These are phyloP conservation scores for Bruchidius siliquastri DNA, from an alignment of 2,888 invertebrate genomes.

Conservation along the genomic window DNA sequence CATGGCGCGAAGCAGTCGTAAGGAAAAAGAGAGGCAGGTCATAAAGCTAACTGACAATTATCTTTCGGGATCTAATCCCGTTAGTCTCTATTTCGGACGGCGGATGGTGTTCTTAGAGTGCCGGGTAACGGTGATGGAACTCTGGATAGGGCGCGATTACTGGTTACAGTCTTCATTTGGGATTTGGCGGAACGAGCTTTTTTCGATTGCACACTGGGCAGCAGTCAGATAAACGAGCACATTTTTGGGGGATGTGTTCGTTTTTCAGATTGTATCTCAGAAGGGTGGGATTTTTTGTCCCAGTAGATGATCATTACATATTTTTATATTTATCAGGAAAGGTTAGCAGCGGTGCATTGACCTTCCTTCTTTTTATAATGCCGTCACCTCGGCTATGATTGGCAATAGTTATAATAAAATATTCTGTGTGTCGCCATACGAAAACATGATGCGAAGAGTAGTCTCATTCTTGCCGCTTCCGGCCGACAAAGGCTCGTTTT, in stretches of 20 bases:
- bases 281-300: too few species aligned
- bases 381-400: too few species aligned
- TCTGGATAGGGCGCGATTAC: neutral
- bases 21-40: neutral
- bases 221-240: neutral
- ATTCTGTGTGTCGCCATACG: neutral
- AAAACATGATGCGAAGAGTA: neutral
- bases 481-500: conserved; percentile 18
- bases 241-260: too few species aligned
- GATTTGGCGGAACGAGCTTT: neutral
- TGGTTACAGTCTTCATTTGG: neutral
- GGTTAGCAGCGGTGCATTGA: too few species aligned
- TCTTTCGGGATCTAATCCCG: neutral
- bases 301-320: too few species aligned
- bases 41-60: neutral
- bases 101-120: neutral
- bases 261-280: too few species aligned
- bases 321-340: too few species aligned
- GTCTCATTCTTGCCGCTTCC: conserved; percentile 9
- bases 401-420: too few species aligned
- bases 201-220: neutral
- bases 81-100: neutral
- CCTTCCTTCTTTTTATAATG: too few species aligned
- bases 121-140: neutral
- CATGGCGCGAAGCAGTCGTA: neutral